These are phyloP conservation scores for Galaxias olidus DNA, from an alignment of 2,797 vertebrate species.

Conservation along the genomic window DNA sequence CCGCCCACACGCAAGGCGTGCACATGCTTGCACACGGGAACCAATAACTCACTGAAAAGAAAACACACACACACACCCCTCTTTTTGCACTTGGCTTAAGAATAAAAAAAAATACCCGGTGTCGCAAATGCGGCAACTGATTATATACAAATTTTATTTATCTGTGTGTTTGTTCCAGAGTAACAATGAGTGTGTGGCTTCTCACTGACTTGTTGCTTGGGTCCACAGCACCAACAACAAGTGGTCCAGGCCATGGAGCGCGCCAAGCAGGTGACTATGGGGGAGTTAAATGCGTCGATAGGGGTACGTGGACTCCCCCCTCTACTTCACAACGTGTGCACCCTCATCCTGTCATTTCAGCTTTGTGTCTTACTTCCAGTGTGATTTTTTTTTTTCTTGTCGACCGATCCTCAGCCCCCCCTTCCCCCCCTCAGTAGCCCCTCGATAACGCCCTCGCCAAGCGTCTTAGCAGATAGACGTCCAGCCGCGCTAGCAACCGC, in stretches of 20 bases:
- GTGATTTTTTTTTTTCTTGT: conserved; percentile 42
- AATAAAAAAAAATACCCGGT: too few relatives aligned
- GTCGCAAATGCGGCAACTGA: too few relatives aligned
- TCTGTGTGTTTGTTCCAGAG: too few relatives aligned
- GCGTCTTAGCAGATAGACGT: too few relatives aligned
- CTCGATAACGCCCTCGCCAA: too few relatives aligned
- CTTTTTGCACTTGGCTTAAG: conserved; percentile 42
- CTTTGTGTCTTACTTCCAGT: conserved; percentile 29
- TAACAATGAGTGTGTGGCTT: not conserved
- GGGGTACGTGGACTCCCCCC: conserved; percentile 89
- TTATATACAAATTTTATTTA: too few relatives aligned
- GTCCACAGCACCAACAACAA: conserved; percentile 89
- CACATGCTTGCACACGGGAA: conserved; percentile 28
- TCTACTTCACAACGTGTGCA: conserved; percentile 80
- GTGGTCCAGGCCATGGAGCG: conserved; percentile 94
- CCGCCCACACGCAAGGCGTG: conserved; percentile 34
- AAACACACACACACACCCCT: conserved; percentile 17
- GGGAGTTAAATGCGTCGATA: conserved; percentile 92
- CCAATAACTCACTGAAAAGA: conserved; percentile 17
- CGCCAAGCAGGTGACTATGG: conserved; percentile 97
- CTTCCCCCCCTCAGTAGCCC: conserved; percentile 20
- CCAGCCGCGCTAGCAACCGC: too few relatives aligned
- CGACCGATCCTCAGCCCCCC: conserved; percentile 18
- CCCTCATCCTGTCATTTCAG: conserved; percentile 64
- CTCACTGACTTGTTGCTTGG: conserved; percentile 50